Evolutionary conservation across 1,140 invertebrate species (phyloP).

Genomic region (Lerema accius): DNA sequence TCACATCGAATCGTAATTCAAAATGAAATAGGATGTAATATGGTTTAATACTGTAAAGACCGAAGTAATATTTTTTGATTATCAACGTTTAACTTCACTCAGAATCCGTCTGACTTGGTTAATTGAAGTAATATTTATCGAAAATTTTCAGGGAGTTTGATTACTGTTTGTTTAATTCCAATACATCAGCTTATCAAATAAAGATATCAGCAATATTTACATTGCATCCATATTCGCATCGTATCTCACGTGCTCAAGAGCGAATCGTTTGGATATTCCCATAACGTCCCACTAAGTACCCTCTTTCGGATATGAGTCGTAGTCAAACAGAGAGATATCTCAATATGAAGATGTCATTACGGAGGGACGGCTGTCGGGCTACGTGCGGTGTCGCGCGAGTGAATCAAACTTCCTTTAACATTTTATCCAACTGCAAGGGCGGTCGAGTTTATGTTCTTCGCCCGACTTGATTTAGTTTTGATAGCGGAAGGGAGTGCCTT

Average conservation of each 20-base stretch:
- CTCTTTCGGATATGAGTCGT: conserved; percentile 64
- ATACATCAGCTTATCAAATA: conserved; percentile 4
- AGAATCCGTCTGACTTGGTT: too few relatives aligned
- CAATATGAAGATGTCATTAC: conserved; percentile 66
- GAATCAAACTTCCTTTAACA: conserved; percentile 77
- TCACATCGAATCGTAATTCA: too few relatives aligned
- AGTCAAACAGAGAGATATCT: conserved; percentile 66
- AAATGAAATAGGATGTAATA: too few relatives aligned
- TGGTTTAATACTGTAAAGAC: too few relatives aligned
- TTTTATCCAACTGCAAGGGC: conserved; percentile 78
- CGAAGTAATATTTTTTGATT: too few relatives aligned
- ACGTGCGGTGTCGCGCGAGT: conserved; percentile 63
- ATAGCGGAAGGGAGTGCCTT: conserved; percentile 74
- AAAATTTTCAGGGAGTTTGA: not conserved
- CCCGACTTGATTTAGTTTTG: conserved; percentile 80
- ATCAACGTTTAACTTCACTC: too few relatives aligned
- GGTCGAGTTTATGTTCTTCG: conserved; percentile 74
- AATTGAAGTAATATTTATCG: too few relatives aligned
- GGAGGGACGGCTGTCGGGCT: conserved; percentile 45
- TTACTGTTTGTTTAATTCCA: not conserved
- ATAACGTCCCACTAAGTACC: conserved; percentile 60
- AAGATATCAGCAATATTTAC: conserved; percentile 2
- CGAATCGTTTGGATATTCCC: conserved; percentile 56
- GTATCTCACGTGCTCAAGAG: conserved; percentile 46
- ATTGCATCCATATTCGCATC: too few relatives aligned